Base-by-base conservation (phyloP, 2,888 invertebrate genomes). In the Lycaena phlaeas region DNA sequence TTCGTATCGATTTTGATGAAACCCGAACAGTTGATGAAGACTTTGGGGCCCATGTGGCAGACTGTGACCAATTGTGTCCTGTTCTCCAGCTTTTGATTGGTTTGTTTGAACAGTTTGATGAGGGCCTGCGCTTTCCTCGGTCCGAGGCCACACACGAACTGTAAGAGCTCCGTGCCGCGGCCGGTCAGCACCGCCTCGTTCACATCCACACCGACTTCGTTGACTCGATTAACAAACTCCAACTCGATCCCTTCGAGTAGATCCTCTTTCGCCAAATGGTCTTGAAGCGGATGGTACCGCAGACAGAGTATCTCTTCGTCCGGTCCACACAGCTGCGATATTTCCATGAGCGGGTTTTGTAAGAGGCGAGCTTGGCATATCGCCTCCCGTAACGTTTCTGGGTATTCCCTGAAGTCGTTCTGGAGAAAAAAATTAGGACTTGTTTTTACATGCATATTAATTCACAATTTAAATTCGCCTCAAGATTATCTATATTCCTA, bases 1-100 rank as follows among this genome's bases (percentile, higher is more conserved):
- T 93, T 95, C 0, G 98, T 98, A 61, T 99, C 98, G 49, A 99
- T 98, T 84, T 96, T 97, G 42, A 99, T 96, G 68, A 99, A 99
- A 15, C 98, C 99, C 5, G 98, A 97, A 79, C 98, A 98, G 69
- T 99, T 99, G 52, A 99, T 96, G 64, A 99, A 98, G 0, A 98
- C 96, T 79, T 96, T 97, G 0, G 98, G 98, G 0, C 98, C 98
- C 94, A 99, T 95, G 61, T 97, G 96, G 66, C 97, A 98, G 2
- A 92, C 88, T 1, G 96, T 97, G 9, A 99, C 97, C 12, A 99
- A 84, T 64, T 98, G 97, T 0, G 97, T 97, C 61, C 98, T 86
- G 68, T 97, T 98, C 75, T 97, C 97, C 36, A 98, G 70, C 27
- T 96, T 88, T 60, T 95, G 95, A 74, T 96, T 97, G 1, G 93